Base-by-base conservation (phyloP, 2,888 invertebrate species). In the Lasioglossum zephyrum region DNA sequence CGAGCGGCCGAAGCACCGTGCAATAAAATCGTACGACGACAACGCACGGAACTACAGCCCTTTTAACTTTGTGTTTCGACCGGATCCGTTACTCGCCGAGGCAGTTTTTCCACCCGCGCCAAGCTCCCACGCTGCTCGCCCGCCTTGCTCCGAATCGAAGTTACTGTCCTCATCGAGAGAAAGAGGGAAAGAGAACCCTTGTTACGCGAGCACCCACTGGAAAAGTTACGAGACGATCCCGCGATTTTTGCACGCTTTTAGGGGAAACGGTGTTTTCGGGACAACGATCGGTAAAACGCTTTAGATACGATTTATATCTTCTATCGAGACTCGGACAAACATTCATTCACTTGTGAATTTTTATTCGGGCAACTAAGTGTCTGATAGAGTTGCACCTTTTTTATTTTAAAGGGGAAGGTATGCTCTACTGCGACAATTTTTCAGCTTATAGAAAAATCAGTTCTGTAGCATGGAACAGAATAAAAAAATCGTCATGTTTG, bases 11-110 rank as follows among this genome's bases (percentile, higher is more conserved):
- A 90, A 90, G 89, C 82, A 88, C 87, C 83, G 79, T 86, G 84
- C 88, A 90, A 90, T 90, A 89, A 90, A 90, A 90, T 84, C 53
- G 72, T 82, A 86, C 90, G 85, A 82, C 81, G 83, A 79, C 70
- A 73, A 49, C 47, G 16, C 57, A 22, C 69, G 49, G 70, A 81
- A 86, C 90, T 85, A 85, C 82, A 77, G 81, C 70, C 81, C 82
- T 79, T 69, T 84, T 90, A 88, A 90, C 90, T 90, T 87, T 86
- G 87, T 87, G 87, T 89, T 89, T 88, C 78, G 66, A 39, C 22
- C n/a, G 18, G 75, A 80, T 60, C 75, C 63, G 80, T 85, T 87
- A 87, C 74, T 73, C 41, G 39, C 41, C 49, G 73, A 18, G 53
- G n/a, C 47, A 63, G 77, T 86, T 85, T 86, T 89, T 77, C 70